Evolutionary conservation across 1,140 invertebrate species (phyloP).

Genomic region (Chironomus tepperi): DNA sequence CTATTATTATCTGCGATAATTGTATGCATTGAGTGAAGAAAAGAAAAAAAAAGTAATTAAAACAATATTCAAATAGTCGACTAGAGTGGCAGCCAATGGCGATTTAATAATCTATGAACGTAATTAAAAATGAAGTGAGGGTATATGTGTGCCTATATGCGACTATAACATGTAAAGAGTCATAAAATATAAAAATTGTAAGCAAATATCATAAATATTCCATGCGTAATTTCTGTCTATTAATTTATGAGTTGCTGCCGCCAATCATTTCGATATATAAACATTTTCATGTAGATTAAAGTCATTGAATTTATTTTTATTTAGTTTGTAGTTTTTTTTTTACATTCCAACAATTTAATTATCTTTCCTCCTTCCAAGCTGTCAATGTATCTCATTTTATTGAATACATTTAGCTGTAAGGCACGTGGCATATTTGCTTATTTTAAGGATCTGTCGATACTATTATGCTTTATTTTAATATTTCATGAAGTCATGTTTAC

Average conservation of each 20-base stretch:
- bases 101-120: constrained; percentile 8
- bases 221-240: neutral
- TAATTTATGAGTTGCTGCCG: neutral
- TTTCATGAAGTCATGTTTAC: neutral
- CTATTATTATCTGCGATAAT: neutral
- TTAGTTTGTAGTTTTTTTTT: too few relatives aligned
- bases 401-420: neutral
- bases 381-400: neutral
- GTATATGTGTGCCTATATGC: neutral
- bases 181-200: neutral
- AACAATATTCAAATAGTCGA: neutral
- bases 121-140: constrained; percentile 9
- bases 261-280: neutral
- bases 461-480: neutral
- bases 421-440: neutral
- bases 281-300: neutral
- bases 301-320: neutral
- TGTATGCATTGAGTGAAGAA: neutral
- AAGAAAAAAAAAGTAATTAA: neutral
- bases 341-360: neutral
- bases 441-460: neutral
- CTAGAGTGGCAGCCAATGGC: neutral
- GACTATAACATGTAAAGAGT: too few relatives aligned
- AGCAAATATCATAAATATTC: constrained; percentile 9
- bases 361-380: neutral